Conservation (phyloP, 30 jellyfish, hydroid and myxozoan genomes). For the Clytia hemisphaerica region DNA sequence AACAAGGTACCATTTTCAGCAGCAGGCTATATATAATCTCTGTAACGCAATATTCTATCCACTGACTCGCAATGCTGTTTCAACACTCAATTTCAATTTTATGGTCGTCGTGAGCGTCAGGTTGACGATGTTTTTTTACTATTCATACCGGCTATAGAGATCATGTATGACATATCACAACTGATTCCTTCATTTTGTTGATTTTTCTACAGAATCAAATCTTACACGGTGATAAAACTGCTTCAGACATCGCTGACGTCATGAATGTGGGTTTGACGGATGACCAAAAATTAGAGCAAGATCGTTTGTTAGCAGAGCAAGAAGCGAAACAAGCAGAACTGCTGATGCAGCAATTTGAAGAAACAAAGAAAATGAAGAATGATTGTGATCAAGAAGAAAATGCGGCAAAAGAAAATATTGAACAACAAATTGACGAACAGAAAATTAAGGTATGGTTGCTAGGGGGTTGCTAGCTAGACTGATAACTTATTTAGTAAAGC, state of each 20-base stretch:
- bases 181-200: not conserved
- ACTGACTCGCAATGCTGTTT: no score
- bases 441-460: conserved; percentile 46
- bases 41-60: no score
- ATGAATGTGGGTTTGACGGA: conserved; percentile 10
- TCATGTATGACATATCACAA: no score
- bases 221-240: conserved; percentile 16
- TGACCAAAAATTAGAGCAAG: conserved; percentile 46
- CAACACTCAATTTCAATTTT: no score
- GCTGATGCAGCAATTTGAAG: conserved; percentile 45
- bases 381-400: conserved; percentile 49
- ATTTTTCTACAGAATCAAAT: conserved; percentile 3
- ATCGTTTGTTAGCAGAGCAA: conserved; percentile 39
- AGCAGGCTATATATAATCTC: no score
- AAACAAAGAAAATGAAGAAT: conserved; percentile 37
- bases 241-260: conserved; percentile 5
- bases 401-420: conserved; percentile 49
- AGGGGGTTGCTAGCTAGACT: not conserved
- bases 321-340: conserved; percentile 48
- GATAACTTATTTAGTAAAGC: no score
- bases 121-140: no score
- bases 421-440: conserved; percentile 63
- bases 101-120: no score
- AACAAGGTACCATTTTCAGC: no score
- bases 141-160: no score